Percentiles rank a stretch among this genome's conserved stretches.
Evolutionary conservation across 2,888 invertebrate species (phyloP).

Genomic region (Philopedon plagiatum): DNA sequence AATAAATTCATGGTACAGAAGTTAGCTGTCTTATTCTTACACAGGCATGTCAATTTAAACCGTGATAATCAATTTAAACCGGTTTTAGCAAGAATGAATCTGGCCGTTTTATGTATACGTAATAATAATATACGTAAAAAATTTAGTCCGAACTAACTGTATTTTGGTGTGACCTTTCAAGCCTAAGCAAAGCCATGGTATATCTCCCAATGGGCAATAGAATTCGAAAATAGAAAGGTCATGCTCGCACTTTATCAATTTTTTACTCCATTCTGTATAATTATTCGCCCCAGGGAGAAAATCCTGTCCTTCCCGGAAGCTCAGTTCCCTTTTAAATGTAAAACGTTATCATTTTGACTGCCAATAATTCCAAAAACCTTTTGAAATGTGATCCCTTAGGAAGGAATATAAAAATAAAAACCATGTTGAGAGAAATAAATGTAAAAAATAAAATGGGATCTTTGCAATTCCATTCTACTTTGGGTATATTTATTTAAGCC

Average conservation of each 20-base stretch:
- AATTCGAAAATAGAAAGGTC: too few relatives aligned
- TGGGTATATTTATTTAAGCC: background rate
- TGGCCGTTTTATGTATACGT: too few relatives aligned
- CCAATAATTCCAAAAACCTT: constrained; percentile 49
- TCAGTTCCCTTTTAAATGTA: constrained; percentile 46
- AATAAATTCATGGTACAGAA: too few relatives aligned
- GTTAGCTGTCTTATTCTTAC: too few relatives aligned
- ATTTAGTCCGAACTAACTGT: too few relatives aligned
- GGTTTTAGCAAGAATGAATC: too few relatives aligned
- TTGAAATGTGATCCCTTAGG: constrained; percentile 48
- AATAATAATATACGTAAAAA: too few relatives aligned
- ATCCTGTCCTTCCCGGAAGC: constrained; percentile 33
- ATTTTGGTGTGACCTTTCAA: too few relatives aligned
- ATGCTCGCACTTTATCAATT: constrained; percentile 24
- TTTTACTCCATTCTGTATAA: constrained; percentile 44
- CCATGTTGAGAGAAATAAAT: constrained; percentile 37
- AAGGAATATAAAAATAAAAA: constrained; percentile 50
- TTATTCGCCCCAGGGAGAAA: constrained; percentile 39
- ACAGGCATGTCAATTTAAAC: too few relatives aligned
- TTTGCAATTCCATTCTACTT: background rate
- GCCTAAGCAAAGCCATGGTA: too few relatives aligned
- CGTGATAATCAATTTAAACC: too few relatives aligned
- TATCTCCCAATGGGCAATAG: too few relatives aligned
- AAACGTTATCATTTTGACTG: constrained; percentile 51
- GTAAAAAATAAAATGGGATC: constrained; percentile 40